These are phyloP conservation scores for Agrochola circellaris DNA, from an alignment of 2,888 invertebrate genomes.

Conservation along the genomic window DNA sequence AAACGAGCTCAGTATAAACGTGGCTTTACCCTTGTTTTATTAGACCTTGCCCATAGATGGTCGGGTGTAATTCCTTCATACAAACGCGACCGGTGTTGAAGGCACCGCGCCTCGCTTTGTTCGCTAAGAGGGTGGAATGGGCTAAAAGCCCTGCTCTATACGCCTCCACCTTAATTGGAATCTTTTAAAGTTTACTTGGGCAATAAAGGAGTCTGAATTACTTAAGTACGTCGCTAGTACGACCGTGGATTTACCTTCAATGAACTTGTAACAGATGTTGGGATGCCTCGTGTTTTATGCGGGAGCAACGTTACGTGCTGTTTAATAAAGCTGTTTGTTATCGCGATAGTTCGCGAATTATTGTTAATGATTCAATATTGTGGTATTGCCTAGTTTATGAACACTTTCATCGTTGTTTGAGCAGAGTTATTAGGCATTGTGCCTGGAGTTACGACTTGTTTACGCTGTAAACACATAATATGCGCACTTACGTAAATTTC, in stretches of 20 bases:
- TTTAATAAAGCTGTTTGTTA: conserved; percentile 51
- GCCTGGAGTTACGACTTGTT: conserved; percentile 39
- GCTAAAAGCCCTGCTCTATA: conserved; percentile 76
- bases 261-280: conserved; percentile 74
- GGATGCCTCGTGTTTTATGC: conserved; percentile 62
- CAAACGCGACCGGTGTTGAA: conserved; percentile 73
- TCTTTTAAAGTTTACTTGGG: conserved; percentile 89
- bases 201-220: conserved; percentile 82
- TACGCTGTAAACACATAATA: conserved; percentile 24
- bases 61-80: conserved; percentile 80
- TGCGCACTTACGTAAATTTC: conserved; percentile 22
- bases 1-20: conserved; percentile 77
- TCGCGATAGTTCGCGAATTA: conserved; percentile 50
- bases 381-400: conserved; percentile 47
- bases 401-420: conserved; percentile 38
- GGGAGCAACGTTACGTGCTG: conserved; percentile 32
- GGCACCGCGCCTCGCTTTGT: conserved; percentile 76
- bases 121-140: conserved; percentile 78
- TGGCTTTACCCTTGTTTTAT: conserved; percentile 78
- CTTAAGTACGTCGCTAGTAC: conserved; percentile 70
- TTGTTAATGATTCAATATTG: conserved; percentile 57
- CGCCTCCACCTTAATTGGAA: conserved; percentile 85
- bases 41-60: conserved; percentile 75
- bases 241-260: conserved; percentile 65
- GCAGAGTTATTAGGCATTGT: conserved; percentile 43